These are phyloP conservation scores for Eumaeus atala DNA, from an alignment of 1,140 invertebrate genomes.

Conservation along the genomic window DNA sequence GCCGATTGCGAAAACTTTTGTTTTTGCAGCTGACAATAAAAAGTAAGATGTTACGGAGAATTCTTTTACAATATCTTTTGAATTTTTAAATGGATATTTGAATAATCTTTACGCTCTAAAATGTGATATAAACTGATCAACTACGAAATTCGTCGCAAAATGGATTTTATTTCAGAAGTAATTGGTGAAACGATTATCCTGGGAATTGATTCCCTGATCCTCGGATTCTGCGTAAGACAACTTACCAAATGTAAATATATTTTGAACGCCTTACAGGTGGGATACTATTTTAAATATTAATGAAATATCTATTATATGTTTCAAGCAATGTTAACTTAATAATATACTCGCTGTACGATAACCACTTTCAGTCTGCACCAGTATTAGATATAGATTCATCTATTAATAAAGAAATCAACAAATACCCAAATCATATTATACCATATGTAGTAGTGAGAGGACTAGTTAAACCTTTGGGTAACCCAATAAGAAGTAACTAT, in stretches of 20 bases:
- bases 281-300: constrained; percentile 11
- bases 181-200: constrained; percentile 79
- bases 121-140: no score
- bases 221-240: constrained; percentile 81
- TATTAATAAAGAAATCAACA: constrained; percentile 75
- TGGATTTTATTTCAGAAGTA: constrained; percentile 67
- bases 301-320: neutral
- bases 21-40: no score
- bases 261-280: constrained; percentile 79
- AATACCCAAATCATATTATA: constrained; percentile 77
- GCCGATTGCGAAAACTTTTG: no score
- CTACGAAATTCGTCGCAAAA: constrained; percentile 18
- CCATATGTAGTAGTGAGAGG: constrained; percentile 83
- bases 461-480: constrained; percentile 81
- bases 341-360: constrained; percentile 5
- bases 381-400: constrained; percentile 78
- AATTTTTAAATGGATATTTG: no score
- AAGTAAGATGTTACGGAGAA: no score
- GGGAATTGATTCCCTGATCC: constrained; percentile 82
- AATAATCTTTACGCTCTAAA: no score
- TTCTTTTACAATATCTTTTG: no score
- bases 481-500: constrained; percentile 81
- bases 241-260: constrained; percentile 82
- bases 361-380: constrained; percentile 76
- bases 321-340: neutral